Evolutionary conservation across 2,797 vertebrate species (phyloP), one percentile per base, ranked within the genome.

Genomic region (Lophius americanus): DNA sequence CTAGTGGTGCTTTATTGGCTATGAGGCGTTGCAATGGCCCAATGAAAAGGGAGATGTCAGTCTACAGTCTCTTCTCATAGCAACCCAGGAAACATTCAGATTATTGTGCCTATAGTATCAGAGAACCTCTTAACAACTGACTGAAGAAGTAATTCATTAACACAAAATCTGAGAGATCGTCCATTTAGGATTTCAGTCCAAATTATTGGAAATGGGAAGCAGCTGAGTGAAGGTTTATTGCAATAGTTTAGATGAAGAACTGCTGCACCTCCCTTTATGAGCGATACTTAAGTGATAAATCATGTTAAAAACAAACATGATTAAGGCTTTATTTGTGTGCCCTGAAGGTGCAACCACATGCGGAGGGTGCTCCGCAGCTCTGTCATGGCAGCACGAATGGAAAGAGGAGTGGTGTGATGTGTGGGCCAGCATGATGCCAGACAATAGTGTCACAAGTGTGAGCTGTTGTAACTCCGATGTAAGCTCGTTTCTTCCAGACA

Each of bases 1-100:
- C 41, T 51, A 48, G 73, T 70, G 73, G 37, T 73, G 42, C 50
- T 84, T 84, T 75, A 91, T 88, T 91, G 90, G 88, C 79, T 87
- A 77, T 13, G 32, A 78, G 60, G 64, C 52, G 49, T 50, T 73
- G 60, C 53, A 63, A 5, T 51, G 46, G 70, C 51, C 88, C 88
- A 89, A 89, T 85, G 75, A 82, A 47, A 74, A 62, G 65, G 75
- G 73, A 83, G 73, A 69, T 76, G 58, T 60, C 14, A 65, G 76
- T 79, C 81, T 43, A 55, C 66, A 54, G 65, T 64, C 77, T 86
- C 76, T 83, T 75, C 80, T 85, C 86, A 85, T 87, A 86, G 88
- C 86, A 89, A 91, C 88, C 79, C 69, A 88, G 81, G 53, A 87
- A 84, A 71, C 74, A 61, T 79, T 64, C 47, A 5, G 71, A 69